Conservation (phyloP, 2,888 invertebrate genomes). For the Bhutanitis thaidina region DNA sequence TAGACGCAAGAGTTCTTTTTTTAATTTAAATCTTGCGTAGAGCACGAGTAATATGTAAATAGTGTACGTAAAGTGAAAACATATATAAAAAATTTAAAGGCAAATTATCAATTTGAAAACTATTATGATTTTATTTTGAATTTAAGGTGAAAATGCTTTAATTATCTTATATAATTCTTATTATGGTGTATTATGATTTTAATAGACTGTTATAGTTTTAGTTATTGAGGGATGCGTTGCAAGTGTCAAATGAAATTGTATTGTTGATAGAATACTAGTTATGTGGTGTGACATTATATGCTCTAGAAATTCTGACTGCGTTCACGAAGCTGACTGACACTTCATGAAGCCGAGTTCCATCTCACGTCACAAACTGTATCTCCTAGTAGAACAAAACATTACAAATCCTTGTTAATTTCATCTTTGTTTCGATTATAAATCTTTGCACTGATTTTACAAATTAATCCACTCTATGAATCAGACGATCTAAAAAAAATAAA, state of each 20-base stretch:
- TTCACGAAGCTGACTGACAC: too few species aligned
- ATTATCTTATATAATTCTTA: conserved; percentile 75
- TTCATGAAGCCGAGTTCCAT: conserved; percentile 29
- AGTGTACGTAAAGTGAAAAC: conserved; percentile 52
- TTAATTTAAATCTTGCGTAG: conserved; percentile 67
- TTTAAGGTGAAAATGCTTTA: conserved; percentile 79
- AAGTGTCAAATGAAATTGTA: conserved; percentile 46
- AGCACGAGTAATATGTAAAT: conserved; percentile 67
- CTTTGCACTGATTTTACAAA: conserved; percentile 70
- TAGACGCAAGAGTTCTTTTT: conserved; percentile 56
- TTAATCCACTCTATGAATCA: conserved; percentile 44
- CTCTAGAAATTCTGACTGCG: conserved; percentile 15
- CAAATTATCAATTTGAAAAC: conserved; percentile 64
- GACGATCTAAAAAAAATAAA: conserved; percentile 64
- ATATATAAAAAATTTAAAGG: conserved; percentile 52
- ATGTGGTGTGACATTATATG: conserved; percentile 16
- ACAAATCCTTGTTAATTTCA: conserved; percentile 44
- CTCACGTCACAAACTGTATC: conserved; percentile 53
- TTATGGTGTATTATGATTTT: conserved; percentile 77
- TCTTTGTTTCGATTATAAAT: conserved; percentile 56
- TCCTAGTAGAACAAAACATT: conserved; percentile 42
- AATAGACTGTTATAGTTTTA: conserved; percentile 80
- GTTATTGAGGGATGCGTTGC: conserved; percentile 58
- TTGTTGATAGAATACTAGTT: conserved; percentile 30
- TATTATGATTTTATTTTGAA: conserved; percentile 75